These are phyloP conservation scores for Falco biarmicus DNA, from an alignment of 2,797 vertebrate genomes.

Conservation along the genomic window DNA sequence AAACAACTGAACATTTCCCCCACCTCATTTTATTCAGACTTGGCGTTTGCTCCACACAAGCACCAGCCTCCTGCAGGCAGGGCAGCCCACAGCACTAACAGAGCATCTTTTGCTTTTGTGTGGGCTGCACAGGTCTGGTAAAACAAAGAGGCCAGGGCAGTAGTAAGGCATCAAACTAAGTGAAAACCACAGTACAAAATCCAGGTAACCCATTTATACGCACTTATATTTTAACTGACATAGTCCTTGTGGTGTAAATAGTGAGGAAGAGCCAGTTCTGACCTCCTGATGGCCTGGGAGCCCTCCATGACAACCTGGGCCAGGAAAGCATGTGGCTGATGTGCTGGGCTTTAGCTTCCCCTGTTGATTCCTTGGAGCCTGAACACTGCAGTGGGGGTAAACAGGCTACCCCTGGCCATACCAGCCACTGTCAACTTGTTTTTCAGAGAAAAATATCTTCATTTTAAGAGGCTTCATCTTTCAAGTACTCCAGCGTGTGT, in stretches of 20 bases:
- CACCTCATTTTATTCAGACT: background rate
- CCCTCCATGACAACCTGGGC: background rate
- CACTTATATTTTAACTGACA: background rate
- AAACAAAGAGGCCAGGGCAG: background rate
- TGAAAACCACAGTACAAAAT: background rate
- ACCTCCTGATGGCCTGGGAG: background rate
- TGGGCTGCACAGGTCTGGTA: background rate
- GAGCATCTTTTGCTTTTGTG: background rate
- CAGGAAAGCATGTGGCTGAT: background rate
- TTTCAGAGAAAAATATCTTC: background rate
- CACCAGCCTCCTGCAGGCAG: background rate
- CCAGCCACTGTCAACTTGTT: background rate
- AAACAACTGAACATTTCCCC: background rate
- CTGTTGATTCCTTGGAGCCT: background rate
- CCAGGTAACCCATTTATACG: background rate
- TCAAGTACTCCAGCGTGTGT: background rate
- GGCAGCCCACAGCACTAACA: background rate
- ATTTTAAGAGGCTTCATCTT: background rate
- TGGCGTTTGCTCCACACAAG: background rate
- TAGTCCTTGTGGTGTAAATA: background rate
- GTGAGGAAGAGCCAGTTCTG: background rate
- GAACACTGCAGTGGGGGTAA: background rate
- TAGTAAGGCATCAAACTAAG: background rate
- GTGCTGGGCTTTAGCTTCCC: background rate
- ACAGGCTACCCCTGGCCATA: background rate